These are phyloP conservation scores for Nesidiocoris tenuis DNA, from an alignment of 2,888 invertebrate genomes.

Conservation along the genomic window DNA sequence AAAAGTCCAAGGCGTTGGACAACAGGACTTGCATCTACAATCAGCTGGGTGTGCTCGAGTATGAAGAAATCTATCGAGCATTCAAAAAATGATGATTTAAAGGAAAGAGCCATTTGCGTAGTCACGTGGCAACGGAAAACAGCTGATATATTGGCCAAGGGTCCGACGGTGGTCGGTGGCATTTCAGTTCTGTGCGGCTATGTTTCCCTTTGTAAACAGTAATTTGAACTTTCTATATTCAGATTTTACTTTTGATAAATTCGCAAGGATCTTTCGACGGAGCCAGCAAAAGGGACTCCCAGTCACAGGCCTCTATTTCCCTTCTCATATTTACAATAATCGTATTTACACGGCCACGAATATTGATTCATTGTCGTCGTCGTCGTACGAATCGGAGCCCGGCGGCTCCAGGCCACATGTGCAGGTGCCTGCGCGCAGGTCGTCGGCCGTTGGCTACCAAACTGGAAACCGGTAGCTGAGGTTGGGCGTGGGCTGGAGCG, in stretches of 20 bases:
- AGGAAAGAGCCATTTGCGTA: too few relatives aligned
- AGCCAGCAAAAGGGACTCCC: neutral
- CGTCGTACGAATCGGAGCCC: neutral
- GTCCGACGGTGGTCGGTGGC: too few relatives aligned
- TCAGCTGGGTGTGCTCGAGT: too few relatives aligned
- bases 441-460: conserved; percentile 45
- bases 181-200: too few relatives aligned
- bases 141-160: too few relatives aligned
- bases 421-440: conserved; percentile 5
- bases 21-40: too few relatives aligned
- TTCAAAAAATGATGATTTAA: too few relatives aligned
- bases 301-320: neutral
- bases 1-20: too few relatives aligned
- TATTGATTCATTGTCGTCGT: neutral
- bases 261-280: neutral
- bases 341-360: conserved; percentile 28
- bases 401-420: conserved; percentile 15
- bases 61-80: too few relatives aligned
- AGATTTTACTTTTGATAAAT: neutral
- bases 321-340: conserved; percentile 19
- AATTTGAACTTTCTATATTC: too few relatives aligned
- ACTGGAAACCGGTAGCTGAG: conserved; percentile 47
- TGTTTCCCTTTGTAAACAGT: too few relatives aligned
- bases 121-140: too few relatives aligned
- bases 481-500: conserved; percentile 43